phyloP scores from a whole-genome alignment of 2,113 vertebrate species.

The Esox niger region DNA sequence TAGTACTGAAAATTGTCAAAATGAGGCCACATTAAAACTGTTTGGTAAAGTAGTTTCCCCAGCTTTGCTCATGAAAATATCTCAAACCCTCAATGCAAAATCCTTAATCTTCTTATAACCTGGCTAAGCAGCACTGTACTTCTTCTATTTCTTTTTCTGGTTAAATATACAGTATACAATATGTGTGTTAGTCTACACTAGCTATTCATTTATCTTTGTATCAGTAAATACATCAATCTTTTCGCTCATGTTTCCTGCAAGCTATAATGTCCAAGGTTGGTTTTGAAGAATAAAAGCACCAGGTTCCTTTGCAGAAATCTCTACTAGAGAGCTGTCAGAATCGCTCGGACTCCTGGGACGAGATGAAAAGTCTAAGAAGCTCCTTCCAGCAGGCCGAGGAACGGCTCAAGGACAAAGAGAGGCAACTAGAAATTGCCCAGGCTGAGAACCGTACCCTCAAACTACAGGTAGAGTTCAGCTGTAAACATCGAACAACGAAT shows the following conservation, averaged over 20 bases:
- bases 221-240: background rate
- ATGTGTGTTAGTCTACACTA: too few species aligned
- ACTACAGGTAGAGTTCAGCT: constrained; percentile 77
- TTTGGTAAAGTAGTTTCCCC: too few species aligned
- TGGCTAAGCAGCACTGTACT: background rate
- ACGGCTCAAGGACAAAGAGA: constrained; percentile 82
- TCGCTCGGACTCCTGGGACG: constrained; percentile 78
- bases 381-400: constrained; percentile 82
- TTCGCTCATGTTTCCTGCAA: background rate
- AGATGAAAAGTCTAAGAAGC: constrained; percentile 76
- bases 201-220: background rate
- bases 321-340: constrained; percentile 86
- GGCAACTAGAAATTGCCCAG: constrained; percentile 79
- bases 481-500: too few species aligned
- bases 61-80: too few species aligned
- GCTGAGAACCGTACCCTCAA: constrained; percentile 86
- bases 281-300: constrained; percentile 21
- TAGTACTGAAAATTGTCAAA: too few species aligned
- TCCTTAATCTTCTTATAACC: background rate
- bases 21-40: too few species aligned
- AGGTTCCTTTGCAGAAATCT: constrained; percentile 78
- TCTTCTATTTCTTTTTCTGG: background rate
- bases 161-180: background rate
- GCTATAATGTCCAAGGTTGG: background rate
- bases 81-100: too few species aligned